These are phyloP conservation scores for Myripristis murdjan DNA, from an alignment of 2,797 vertebrate species.

Conservation along the genomic window DNA sequence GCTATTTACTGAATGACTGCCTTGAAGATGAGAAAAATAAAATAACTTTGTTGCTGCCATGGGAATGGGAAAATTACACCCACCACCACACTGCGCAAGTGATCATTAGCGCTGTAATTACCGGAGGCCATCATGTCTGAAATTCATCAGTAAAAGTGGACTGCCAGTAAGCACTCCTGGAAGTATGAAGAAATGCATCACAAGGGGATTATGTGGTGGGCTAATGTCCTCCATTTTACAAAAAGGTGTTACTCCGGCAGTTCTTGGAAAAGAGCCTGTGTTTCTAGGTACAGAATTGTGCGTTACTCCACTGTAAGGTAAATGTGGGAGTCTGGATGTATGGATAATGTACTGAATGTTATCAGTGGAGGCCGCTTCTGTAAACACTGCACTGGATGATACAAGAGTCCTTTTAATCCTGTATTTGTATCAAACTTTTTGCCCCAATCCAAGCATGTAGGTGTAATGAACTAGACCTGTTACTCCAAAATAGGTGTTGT, in stretches of 20 bases:
- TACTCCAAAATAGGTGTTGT: constrained; percentile 58
- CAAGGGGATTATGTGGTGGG: constrained; percentile 51
- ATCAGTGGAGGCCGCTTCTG: constrained; percentile 23
- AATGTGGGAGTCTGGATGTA: constrained; percentile 12
- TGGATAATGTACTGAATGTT: constrained; percentile 23
- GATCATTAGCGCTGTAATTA: constrained; percentile 79
- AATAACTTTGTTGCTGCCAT: constrained; percentile 52
- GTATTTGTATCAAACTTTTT: constrained; percentile 6
- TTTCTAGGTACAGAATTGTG: constrained; percentile 26
- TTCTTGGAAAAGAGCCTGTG: constrained; percentile 18
- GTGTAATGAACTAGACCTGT: constrained; percentile 17
- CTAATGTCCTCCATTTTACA: constrained; percentile 42
- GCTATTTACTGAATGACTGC: constrained; percentile 70
- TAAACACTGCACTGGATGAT: background rate
- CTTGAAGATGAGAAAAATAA: constrained; percentile 67
- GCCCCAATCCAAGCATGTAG: background rate
- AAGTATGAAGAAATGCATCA: constrained; percentile 61
- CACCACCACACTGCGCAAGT: constrained; percentile 70
- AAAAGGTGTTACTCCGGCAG: constrained; percentile 28
- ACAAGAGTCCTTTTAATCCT: background rate
- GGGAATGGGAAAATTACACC: constrained; percentile 72
- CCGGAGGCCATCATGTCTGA: constrained; percentile 67
- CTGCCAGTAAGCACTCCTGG: constrained; percentile 68
- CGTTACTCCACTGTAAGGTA: constrained; percentile 22
- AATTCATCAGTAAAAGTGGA: constrained; percentile 74